Evolutionary conservation across 1,140 invertebrate species (phyloP).

Genomic region (Andrena cerasifolii): DNA sequence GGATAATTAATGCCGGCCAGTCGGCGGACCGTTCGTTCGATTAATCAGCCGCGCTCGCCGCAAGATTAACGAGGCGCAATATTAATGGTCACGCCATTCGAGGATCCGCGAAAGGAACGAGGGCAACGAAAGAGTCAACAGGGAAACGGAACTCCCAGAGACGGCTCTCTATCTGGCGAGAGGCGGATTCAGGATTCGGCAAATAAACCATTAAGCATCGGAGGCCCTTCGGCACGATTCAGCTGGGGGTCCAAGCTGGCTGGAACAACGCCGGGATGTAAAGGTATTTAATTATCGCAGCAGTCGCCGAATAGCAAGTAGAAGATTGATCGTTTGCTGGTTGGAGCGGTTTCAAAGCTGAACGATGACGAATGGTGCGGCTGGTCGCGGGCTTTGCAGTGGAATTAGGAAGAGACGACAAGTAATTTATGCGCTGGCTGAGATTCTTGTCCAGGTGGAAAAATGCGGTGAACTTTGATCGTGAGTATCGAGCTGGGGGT

Average conservation of each 20-base stretch:
- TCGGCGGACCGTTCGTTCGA: conserved; percentile 58
- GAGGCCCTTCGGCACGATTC: not conserved
- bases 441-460: not conserved
- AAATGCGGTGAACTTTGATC: not conserved
- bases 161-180: no score
- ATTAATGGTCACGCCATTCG: conserved; percentile 61
- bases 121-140: not conserved
- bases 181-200: not conserved
- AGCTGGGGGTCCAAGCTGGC: not conserved
- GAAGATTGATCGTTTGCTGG: not conserved
- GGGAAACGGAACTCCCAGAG: no score
- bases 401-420: not conserved
- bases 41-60: conserved; percentile 62
- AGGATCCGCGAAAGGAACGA: conserved; percentile 26
- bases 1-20: conserved; percentile 63
- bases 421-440: conserved; percentile 4
- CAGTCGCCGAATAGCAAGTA: not conserved
- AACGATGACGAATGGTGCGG: not conserved
- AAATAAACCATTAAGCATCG: not conserved
- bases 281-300: conserved; percentile 6
- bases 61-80: conserved; percentile 65
- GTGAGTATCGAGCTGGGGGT: no score
- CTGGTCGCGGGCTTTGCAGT: not conserved
- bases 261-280: not conserved
- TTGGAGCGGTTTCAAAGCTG: not conserved